Conservation (phyloP, 2,797 vertebrate genomes). For the Enteromius radiatus region DNA sequence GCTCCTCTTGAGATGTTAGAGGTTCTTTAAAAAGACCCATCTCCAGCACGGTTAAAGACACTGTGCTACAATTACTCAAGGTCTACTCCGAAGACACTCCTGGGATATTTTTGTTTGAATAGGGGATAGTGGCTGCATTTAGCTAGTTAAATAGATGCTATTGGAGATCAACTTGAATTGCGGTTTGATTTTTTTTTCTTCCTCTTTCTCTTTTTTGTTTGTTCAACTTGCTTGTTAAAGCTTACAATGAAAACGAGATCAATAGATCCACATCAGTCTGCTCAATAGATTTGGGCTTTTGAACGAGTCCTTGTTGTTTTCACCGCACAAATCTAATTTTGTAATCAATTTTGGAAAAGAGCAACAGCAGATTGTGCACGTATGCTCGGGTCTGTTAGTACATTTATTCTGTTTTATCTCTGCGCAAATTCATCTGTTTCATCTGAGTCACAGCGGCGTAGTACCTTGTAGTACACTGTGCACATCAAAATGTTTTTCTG, state of each 20-base stretch:
- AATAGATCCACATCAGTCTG: conserved; percentile 37
- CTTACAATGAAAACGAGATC: conserved; percentile 39
- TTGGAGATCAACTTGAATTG: conserved; percentile 27
- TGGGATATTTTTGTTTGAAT: conserved; percentile 19
- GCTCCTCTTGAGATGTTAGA: conserved; percentile 35
- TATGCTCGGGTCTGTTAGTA: background rate
- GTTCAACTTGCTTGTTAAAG: conserved; percentile 41
- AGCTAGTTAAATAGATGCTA: conserved; percentile 29
- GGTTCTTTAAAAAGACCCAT: conserved; percentile 37
- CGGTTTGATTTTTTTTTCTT: conserved; percentile 1
- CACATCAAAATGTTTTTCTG: conserved; percentile 23
- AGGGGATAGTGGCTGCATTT: conserved; percentile 32
- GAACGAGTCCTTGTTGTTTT: conserved; percentile 21
- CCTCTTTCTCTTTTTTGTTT: background rate
- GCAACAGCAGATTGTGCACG: background rate
- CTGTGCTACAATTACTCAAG: conserved; percentile 36
- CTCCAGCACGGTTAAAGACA: conserved; percentile 14
- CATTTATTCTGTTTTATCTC: conserved; percentile 38
- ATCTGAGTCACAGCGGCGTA: background rate
- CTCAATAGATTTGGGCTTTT: conserved; percentile 11
- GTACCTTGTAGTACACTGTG: background rate
- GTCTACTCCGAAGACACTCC: conserved; percentile 20
- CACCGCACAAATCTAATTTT: conserved; percentile 5
- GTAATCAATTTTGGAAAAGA: conserved; percentile 19
- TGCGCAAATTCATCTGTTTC: conserved; percentile 23